Base-by-base conservation (phyloP, 1,140 invertebrate genomes). In the Aleiodes sp. region DNA sequence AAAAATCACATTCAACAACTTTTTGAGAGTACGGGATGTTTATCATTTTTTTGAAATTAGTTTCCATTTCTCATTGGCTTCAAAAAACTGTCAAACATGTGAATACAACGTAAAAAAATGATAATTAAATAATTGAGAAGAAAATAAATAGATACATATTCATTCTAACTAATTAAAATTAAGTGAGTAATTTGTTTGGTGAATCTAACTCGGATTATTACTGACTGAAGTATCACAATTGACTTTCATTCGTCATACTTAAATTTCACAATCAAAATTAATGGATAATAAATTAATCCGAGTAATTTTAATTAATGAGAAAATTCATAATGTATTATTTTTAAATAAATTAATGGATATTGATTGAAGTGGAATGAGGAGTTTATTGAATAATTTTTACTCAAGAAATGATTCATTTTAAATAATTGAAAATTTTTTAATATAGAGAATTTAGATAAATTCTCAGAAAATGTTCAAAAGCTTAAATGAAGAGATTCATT, bases 21-120 rank as follows among this genome's bases (percentile, higher is more conserved):
- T 52, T 56, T 64, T 28, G 21, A 64, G 10, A 39, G n/a, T 33
- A 16, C 39, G n/a, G 4, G 14, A 46, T 43, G 46, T 35, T n/a
- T n/a, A n/a, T n/a, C n/a, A n/a, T n/a, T n/a, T n/a, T n/a, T n/a
- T n/a, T 56, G 21, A 31, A 8, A 33, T 52, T 31, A 46, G 52
- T 52, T 28, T 28, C 28, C 28, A 31, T 2, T 33, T 33, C n/a
- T 28, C 43, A 56, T 12, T 43, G 9, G 21, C 46, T 56, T 57
- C 43, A 66, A 46, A 66, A 66, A 41, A 43, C 26, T 57, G 28
- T 66, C 28, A 35, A 66, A 66, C 16, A 35, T 56, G 46, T 66
- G n/a, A 29, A 52, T 33, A 57, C 33, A 46, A 19, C 21, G 7
- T 52, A 56, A 28, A 29, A 56, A 35, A 61, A 19, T 19, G 8